Conservation (phyloP, 2,888 invertebrate species). For the Hydraecia micacea region DNA sequence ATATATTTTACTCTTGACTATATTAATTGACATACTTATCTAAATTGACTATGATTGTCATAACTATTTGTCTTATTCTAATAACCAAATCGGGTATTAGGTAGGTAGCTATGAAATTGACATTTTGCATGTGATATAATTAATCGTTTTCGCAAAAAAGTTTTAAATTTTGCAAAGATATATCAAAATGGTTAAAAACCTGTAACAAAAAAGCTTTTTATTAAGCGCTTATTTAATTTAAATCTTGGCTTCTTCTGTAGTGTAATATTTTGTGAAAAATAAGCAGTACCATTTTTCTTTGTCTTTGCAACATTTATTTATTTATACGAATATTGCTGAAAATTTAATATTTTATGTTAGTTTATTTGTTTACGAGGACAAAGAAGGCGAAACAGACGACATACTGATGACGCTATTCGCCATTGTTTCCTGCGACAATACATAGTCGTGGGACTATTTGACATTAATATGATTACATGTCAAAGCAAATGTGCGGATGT, state of each 20-base stretch:
- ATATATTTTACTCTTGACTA: slow-evolving; percentile 20
- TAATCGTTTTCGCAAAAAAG: slow-evolving; percentile 45
- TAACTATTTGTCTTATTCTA: slow-evolving; percentile 60
- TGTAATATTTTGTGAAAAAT: background rate
- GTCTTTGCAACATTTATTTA: slow-evolving; percentile 32
- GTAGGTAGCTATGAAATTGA: slow-evolving; percentile 55
- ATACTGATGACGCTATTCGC: slow-evolving; percentile 17
- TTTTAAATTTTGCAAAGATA: slow-evolving; percentile 38
- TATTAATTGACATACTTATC: slow-evolving; percentile 14
- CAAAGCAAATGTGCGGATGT: slow-evolving; percentile 32
- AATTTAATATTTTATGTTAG: slow-evolving; percentile 30
- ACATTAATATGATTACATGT: slow-evolving; percentile 17
- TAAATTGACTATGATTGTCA: slow-evolving; percentile 41
- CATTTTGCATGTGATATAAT: slow-evolving; percentile 60
- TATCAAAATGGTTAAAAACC: slow-evolving; percentile 35
- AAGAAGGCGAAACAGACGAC: slow-evolving; percentile 11
- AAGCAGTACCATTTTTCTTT: slow-evolving; percentile 9
- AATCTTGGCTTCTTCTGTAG: slow-evolving; percentile 24
- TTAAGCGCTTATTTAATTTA: background rate
- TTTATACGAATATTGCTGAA: slow-evolving; percentile 30
- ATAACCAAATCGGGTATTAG: slow-evolving; percentile 60
- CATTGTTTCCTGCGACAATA: slow-evolving; percentile 47
- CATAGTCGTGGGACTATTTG: slow-evolving; percentile 18
- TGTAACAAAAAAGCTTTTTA: background rate
- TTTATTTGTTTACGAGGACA: slow-evolving; percentile 18